A percentile compares a stretch with the other conserved stretches of the same genome.
phyloP scores from a whole-genome alignment of 1,140 invertebrate species.

The Leptopilina clavipes region DNA sequence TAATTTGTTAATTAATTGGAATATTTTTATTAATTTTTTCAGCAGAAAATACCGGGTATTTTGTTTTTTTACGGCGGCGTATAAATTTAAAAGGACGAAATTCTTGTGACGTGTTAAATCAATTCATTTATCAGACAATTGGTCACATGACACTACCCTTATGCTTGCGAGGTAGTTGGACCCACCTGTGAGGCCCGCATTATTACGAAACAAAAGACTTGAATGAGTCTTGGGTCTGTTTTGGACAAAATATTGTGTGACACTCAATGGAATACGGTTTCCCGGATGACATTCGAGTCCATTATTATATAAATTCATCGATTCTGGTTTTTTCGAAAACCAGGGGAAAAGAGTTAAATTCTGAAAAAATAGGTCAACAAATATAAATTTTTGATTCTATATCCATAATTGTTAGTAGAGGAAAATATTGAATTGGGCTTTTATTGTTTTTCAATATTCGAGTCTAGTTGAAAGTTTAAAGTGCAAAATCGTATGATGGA shows the following conservation, averaged over 20 bases:
- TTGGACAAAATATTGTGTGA: constrained; percentile 49
- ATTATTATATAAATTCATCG: not conserved
- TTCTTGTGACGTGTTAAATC: constrained; percentile 32
- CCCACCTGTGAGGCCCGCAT: constrained; percentile 48
- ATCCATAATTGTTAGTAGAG: too few species aligned
- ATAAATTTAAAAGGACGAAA: not conserved
- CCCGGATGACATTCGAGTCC: constrained; percentile 36
- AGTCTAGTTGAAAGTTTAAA: constrained; percentile 5
- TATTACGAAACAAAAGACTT: constrained; percentile 34
- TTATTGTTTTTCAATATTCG: not conserved
- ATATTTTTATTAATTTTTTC: too few species aligned
- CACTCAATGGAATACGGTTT: constrained; percentile 45
- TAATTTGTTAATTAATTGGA: too few species aligned
- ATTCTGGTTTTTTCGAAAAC: not conserved
- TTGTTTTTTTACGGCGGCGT: too few species aligned
- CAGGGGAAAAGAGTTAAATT: too few species aligned
- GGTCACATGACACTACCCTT: constrained; percentile 53
- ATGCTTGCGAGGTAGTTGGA: constrained; percentile 41
- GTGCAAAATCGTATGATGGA: constrained; percentile 1
- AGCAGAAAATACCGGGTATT: too few species aligned
- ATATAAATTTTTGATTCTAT: too few species aligned
- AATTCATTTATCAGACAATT: constrained; percentile 50
- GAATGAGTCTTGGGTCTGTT: constrained; percentile 40
- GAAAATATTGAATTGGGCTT: too few species aligned
- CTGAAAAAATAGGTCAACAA: too few species aligned